These are phyloP conservation scores for Tromatobia lineatoria DNA, from an alignment of 2,888 invertebrate species.

Conservation along the genomic window DNA sequence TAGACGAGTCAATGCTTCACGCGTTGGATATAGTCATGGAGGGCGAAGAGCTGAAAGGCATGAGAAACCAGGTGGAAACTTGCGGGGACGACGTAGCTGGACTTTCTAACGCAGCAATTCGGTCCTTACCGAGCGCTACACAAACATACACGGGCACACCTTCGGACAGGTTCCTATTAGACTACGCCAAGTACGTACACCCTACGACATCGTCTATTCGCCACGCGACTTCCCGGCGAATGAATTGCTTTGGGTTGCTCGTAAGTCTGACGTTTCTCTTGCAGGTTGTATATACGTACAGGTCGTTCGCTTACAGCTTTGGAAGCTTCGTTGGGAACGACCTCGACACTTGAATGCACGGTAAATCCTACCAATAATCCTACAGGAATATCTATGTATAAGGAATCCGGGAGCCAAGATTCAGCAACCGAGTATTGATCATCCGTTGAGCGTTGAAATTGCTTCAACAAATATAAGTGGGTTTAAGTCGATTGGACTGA, in stretches of 20 bases:
- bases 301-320: not conserved
- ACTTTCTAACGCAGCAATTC: conserved; percentile 38
- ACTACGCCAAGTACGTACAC: conserved; percentile 22
- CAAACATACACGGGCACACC: conserved; percentile 11
- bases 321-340: not conserved
- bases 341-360: conserved; percentile 28
- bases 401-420: not conserved
- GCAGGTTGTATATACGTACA: conserved; percentile 1
- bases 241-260: conserved; percentile 42
- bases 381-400: conserved; percentile 18
- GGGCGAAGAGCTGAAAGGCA: conserved; percentile 30
- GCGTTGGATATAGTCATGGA: conserved; percentile 22
- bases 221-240: conserved; percentile 40
- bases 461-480: conserved; percentile 10
- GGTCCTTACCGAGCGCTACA: not conserved
- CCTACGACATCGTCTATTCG: conserved; percentile 49
- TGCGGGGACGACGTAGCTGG: conserved; percentile 27
- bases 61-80: conserved; percentile 9
- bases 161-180: conserved; percentile 17
- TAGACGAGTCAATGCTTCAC: conserved; percentile 36
- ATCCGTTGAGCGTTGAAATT: conserved; percentile 26
- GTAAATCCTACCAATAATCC: conserved; percentile 28
- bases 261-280: conserved; percentile 49
- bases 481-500: conserved; percentile 18
- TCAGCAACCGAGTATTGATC: conserved; percentile 33